Base-by-base conservation (phyloP, 2,797 vertebrate genomes). In the Gadopsis marmoratus region DNA sequence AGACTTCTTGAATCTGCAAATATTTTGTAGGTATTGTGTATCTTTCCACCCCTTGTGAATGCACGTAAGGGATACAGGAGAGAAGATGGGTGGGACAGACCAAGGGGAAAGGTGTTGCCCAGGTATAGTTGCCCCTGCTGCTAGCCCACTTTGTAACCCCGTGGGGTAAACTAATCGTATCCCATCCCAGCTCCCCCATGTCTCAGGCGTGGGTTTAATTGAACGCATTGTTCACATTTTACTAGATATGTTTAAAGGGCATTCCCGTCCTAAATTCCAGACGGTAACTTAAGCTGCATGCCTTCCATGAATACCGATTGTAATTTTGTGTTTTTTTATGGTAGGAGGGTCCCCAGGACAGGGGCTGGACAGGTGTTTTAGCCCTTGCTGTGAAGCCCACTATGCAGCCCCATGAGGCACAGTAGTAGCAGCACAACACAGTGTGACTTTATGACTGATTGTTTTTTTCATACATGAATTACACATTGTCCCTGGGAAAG, bases 271-370 rank as follows among this genome's bases (percentile, higher is more conserved):
- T 60, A 53, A 85, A 81, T 74, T 26, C 55, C 71, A 53, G 72
- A 26, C 37, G 54, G 91, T 91, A 93, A 93, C 85, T 65, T 64
- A 88, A 93, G 88, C 87, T 51, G 39, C 47, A 17, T 47, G 14
- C 58, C 50, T 48, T 76, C 54, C 61, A 26, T 59, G 55, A 83
- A 80, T 83, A 86, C 81, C 35, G 54, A 62, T 76, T 75, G 76
- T 54, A 82, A 85, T 89, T 89, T 91, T 88, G 75, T 73, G 76
- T 54, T 83, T 84, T 89, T 89, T 92, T 89, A 87, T 89, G 85
- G 82, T 86, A 35, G 80, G 79, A 60, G 77, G 47, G 64, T 54
- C 50, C 67, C 54, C 68, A 71, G 80, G 71, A 82, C 75, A 85
- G 43, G 69, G 74, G 81, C 31, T 61, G 82, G 65, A 58, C 78